Evolutionary conservation across 2,888 invertebrate species (phyloP).

Genomic region (Neoaliturus tenellus): DNA sequence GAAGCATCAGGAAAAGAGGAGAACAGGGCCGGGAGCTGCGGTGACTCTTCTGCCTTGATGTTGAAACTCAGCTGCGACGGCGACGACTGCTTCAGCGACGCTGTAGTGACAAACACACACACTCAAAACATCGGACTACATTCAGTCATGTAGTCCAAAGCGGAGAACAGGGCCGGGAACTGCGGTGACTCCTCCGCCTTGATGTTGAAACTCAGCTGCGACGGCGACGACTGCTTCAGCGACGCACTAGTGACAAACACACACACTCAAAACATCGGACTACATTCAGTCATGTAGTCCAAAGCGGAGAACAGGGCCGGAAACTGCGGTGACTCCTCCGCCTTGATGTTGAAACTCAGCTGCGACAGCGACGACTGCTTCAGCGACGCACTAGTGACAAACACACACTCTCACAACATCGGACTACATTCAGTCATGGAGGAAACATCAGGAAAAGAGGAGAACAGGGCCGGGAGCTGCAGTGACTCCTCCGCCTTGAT

Average conservation of each 20-base stretch:
- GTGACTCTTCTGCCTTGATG: constrained; percentile 76
- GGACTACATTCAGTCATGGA: too few relatives aligned
- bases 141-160: too few relatives aligned
- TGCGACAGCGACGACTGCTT: constrained; percentile 65
- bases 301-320: constrained; percentile 79
- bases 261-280: too few relatives aligned
- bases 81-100: neutral
- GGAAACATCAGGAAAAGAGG: too few relatives aligned
- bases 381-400: neutral
- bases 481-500: constrained; percentile 76
- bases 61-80: constrained; percentile 72
- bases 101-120: too few relatives aligned
- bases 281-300: too few relatives aligned
- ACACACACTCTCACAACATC: too few relatives aligned
- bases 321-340: constrained; percentile 76
- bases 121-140: too few relatives aligned
- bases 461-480: constrained; percentile 79
- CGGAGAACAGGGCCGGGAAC: constrained; percentile 79
- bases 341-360: constrained; percentile 76
- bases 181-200: constrained; percentile 75
- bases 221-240: neutral
- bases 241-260: too few relatives aligned
- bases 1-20: too few relatives aligned
- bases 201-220: constrained; percentile 74
- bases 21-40: constrained; percentile 79